Evolutionary conservation across 1,140 invertebrate species (phyloP).

Genomic region (Calosoma granatense): DNA sequence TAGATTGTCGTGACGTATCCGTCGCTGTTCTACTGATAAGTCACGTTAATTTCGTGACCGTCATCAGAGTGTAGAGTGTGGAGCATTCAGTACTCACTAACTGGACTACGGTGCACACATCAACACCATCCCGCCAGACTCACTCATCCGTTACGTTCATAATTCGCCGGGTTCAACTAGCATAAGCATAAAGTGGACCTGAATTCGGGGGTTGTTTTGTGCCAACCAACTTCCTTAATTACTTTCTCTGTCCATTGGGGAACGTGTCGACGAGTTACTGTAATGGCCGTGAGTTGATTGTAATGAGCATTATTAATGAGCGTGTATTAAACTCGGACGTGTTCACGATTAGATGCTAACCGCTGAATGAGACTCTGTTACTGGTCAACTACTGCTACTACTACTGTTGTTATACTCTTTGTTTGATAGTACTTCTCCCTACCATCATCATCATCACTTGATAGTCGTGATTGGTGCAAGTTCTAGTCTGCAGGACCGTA

Average conservation of each 20-base stretch:
- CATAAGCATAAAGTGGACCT: constrained; percentile 3
- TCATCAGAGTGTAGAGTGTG: neutral
- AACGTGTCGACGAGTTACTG: constrained; percentile 2
- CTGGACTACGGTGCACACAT: neutral
- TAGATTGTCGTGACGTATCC: too few relatives aligned
- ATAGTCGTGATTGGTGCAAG: too few relatives aligned
- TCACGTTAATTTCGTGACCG: neutral
- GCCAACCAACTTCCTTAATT: constrained; percentile 7
- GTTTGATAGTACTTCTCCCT: too few relatives aligned
- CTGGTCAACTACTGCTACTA: too few relatives aligned
- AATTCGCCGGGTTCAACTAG: constrained; percentile 5
- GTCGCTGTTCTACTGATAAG: too few relatives aligned
- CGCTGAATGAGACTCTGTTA: too few relatives aligned
- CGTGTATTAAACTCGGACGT: constrained; percentile 5
- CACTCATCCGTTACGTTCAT: neutral
- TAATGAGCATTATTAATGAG: constrained; percentile 8
- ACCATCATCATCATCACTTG: too few relatives aligned
- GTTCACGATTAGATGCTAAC: constrained; percentile 1
- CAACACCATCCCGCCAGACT: neutral
- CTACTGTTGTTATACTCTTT: too few relatives aligned
- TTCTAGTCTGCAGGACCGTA: neutral
- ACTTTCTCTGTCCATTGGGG: constrained; percentile 4
- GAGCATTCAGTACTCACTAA: neutral
- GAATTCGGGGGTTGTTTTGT: neutral
- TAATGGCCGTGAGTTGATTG: constrained; percentile 1